Conservation (phyloP, 2,888 invertebrate species). For the Tachina fera region DNA sequence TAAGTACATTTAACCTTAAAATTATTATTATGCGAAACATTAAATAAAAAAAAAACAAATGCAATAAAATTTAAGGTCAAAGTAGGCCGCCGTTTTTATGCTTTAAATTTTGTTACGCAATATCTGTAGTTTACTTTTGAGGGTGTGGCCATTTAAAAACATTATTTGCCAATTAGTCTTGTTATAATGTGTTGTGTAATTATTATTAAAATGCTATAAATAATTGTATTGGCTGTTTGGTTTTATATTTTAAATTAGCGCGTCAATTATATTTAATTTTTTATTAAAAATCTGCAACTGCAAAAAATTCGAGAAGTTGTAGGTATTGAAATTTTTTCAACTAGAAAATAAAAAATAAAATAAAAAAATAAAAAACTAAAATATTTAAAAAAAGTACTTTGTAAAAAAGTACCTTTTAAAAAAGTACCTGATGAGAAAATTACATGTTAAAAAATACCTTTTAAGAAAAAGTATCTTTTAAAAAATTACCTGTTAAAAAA, state of each 20-base stretch:
- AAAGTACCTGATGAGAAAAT: no score
- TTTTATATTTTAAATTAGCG: background rate
- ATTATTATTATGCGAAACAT: conserved; percentile 27
- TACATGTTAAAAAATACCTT: no score
- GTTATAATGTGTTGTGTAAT: conserved; percentile 24
- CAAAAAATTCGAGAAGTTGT: no score
- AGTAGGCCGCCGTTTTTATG: background rate
- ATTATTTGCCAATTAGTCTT: background rate
- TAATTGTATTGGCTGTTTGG: conserved; percentile 24
- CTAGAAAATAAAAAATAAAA: no score
- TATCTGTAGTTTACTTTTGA: conserved; percentile 4
- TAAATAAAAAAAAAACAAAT: conserved; percentile 7
- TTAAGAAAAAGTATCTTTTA: no score
- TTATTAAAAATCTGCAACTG: no score
- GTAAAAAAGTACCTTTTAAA: no score
- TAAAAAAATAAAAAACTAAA: no score
- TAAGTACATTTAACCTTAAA: conserved; percentile 45
- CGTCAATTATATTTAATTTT: no score
- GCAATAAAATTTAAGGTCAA: conserved; percentile 38
- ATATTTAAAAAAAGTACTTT: no score
- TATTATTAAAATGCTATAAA: conserved; percentile 39
- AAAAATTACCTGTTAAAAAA: no score
- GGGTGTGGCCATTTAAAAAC: conserved; percentile 4
- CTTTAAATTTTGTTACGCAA: background rate
- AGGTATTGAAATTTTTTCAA: no score